Percentiles rank a stretch among this genome's conserved stretches.
Conservation (phyloP, 92 coral and sea anemone species). For the Epizoanthus rinbou region DNA sequence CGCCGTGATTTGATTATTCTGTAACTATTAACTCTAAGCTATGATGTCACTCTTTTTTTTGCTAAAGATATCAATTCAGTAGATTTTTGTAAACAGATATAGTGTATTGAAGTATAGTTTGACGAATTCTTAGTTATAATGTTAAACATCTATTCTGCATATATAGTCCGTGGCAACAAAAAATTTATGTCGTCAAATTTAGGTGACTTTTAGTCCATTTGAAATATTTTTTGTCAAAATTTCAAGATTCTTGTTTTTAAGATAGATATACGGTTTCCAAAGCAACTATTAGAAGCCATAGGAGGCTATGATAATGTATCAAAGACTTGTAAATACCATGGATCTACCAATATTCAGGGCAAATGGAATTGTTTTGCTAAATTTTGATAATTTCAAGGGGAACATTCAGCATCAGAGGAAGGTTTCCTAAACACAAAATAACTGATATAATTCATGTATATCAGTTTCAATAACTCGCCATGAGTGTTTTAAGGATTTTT, state of each 20-base stretch:
- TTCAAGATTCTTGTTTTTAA: neutral
- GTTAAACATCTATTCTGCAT: too few relatives aligned
- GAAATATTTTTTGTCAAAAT: neutral
- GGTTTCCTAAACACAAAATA: slow-evolving; percentile 10
- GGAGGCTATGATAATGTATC: slow-evolving; percentile 9
- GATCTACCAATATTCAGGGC: slow-evolving; percentile 8
- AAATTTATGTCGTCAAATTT: slow-evolving; percentile 8
- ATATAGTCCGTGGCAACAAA: slow-evolving; percentile 7
- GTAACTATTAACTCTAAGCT: too few relatives aligned
- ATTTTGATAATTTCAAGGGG: slow-evolving; percentile 19
- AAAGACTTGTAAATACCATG: slow-evolving; percentile 23
- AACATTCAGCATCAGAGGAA: slow-evolving; percentile 23
- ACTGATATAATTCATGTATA: neutral
- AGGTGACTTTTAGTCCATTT: slow-evolving; percentile 24
- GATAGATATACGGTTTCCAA: slow-evolving; percentile 19
- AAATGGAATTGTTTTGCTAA: neutral
- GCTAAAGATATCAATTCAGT: too few relatives aligned
- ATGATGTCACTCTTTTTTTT: too few relatives aligned
- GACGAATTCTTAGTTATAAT: too few relatives aligned
- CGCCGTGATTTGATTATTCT: too few relatives aligned
- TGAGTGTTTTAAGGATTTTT: slow-evolving; percentile 10
- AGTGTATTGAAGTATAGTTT: too few relatives aligned
- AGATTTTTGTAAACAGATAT: too few relatives aligned
- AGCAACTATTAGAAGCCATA: slow-evolving; percentile 22
- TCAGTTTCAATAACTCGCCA: slow-evolving; percentile 20